A percentile compares a stretch with the other conserved stretches of the same genome.
These are phyloP conservation scores for Myiopsitta monachus DNA, from an alignment of 2,113 vertebrate species.

Conservation along the genomic window DNA sequence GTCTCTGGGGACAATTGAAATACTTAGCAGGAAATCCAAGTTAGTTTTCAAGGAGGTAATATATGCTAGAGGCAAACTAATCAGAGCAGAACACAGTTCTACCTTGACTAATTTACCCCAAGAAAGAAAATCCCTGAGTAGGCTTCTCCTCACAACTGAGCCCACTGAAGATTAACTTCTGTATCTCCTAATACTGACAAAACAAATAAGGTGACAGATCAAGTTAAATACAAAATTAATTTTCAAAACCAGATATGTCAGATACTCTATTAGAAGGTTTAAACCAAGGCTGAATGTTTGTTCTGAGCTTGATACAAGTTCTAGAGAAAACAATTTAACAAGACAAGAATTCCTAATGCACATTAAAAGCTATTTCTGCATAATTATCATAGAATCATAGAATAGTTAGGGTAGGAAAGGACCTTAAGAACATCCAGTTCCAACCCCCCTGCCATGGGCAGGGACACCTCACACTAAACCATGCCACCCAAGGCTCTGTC, in stretches of 20 bases:
- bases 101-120: background rate
- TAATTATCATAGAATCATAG: too few species aligned
- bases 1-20: background rate
- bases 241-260: background rate
- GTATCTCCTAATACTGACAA: background rate
- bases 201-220: background rate
- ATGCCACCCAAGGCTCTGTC: too few species aligned
- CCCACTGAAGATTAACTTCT: background rate
- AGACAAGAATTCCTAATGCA: background rate
- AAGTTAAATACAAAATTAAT: background rate
- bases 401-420: too few species aligned
- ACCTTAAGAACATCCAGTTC: too few species aligned
- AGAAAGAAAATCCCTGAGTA: background rate
- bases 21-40: background rate
- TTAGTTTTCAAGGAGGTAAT: background rate
- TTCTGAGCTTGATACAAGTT: background rate
- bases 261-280: background rate
- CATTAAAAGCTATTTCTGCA: background rate
- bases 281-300: background rate
- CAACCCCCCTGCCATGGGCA: too few species aligned
- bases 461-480: too few species aligned
- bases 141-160: background rate
- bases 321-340: background rate
- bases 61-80: background rate
- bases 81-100: background rate